Base-by-base conservation (phyloP, 2,797 vertebrate species). In the Anisognathus igniventris region DNA sequence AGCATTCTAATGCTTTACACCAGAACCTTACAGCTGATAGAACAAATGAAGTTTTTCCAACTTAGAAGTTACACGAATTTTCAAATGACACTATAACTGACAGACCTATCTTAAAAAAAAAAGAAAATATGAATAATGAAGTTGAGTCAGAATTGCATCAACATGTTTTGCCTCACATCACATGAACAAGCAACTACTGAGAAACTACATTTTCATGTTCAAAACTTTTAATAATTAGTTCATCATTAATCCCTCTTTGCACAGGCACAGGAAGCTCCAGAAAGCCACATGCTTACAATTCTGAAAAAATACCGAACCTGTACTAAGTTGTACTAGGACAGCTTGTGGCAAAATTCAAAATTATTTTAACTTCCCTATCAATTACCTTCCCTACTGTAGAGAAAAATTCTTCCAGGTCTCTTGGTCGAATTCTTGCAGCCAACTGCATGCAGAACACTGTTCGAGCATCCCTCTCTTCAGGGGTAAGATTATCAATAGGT, bases 401-500 rank as follows among this genome's bases (percentile, higher is more conserved):
- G 96, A 99, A 99, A 97, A 99, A 99, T 79, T 99, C 99, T 97
- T 99, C 99, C 96, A 99, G 97, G 96, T 99, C 99, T 88, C 99
- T 98, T 10, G 99, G 99, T 54, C 99, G 97, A 87, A 99, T 99
- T 96, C 99, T 98, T 73, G 99, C 99, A 40, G 99, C 99, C 81
- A 99, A 97, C 86, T 99, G 99, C 99, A 99, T 99, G 84, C 99
- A 99, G 96, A 99, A 99, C 19, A 99, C 99, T 4, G 99, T 99
- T 47, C 99, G 98, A 45, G 99, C 98, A 95, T 99, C 99, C 60
- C 99, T 98, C 96, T 99, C 99, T 87, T 99, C 99, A 25, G 99
- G 99, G 40, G 99, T 99, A 89, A 99, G 98, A 97, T 99, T 99
- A 97, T 99, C 99, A 81, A 99, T 98, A 24, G 99, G 99, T 92